phyloP scores from a whole-genome alignment of 2,797 vertebrate species.

The Delichon dasypus region DNA sequence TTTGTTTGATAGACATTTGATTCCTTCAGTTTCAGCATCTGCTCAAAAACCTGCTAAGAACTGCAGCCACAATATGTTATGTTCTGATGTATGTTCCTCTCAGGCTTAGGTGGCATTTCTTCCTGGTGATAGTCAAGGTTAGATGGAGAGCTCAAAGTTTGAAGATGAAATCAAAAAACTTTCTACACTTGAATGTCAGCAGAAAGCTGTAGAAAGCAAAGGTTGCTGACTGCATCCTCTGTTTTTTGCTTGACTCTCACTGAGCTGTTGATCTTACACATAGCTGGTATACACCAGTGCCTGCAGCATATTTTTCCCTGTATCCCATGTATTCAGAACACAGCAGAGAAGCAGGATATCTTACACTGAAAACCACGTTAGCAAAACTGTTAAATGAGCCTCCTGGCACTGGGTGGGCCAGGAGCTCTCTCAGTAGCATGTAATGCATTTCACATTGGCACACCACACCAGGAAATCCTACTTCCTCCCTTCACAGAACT shows the following conservation, averaged over 20 bases:
- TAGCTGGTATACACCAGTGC: not conserved
- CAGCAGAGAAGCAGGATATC: not conserved
- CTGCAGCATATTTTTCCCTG: not conserved
- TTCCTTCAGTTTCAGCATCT: not conserved
- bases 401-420: conserved; percentile 3
- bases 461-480: conserved; percentile 22
- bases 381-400: not conserved
- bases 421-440: not conserved
- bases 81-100: not conserved
- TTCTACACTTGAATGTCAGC: not conserved
- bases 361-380: not conserved
- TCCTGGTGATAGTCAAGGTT: not conserved
- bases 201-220: not conserved
- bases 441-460: not conserved
- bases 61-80: not conserved
- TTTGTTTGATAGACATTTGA: not conserved
- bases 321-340: not conserved
- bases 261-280: not conserved
- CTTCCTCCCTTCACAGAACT: not conserved
- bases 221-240: not conserved
- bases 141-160: not conserved
- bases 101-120: not conserved
- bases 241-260: not conserved
- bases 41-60: not conserved
- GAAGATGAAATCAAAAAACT: not conserved